Base-by-base conservation (phyloP, 1,140 invertebrate species). In the Drosophila ercepeae region DNA sequence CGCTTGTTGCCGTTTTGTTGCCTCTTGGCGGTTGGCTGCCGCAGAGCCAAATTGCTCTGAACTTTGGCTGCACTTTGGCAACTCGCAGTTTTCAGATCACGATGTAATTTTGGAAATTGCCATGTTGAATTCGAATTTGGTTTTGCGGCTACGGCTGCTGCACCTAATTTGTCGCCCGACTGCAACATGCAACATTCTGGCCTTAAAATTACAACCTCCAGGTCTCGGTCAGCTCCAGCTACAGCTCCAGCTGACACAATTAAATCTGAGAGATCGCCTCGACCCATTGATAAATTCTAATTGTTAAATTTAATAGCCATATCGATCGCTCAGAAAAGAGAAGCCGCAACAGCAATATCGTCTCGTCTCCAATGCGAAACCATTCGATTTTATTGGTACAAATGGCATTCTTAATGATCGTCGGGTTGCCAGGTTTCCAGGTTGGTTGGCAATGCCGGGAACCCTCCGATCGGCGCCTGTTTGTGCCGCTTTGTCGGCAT, bases 71-170 rank as follows among this genome's bases (percentile, higher is more conserved):
- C 89, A 90, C 79, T 81, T 69, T 69, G 63, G 48, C 81, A 90
- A 90, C 90, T 89, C 88, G 79, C 79, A 82, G 79, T 89, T 74
- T 39, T 88, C 71, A 75, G 84, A 90, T 90, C 89, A 90, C 89
- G 89, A 90, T 90, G 89, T 90, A 90, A 90, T 90, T 90, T 90
- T 76, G 53, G 79, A 90, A 89, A 90, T 89, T 90, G 84, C 83
- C 83, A 82, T 89, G 82, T 88, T 88, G 77, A 42, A 75, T 83
- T 53, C 39, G 61, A 34, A 50, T 63, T 71, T 51, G 59, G 29
- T n/a, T 50, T 74, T 57, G 25, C 0, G 27, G 58, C 25, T 27
- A 6, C 29, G 18, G 49, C 52, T 50, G 53, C 49, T 83, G 63
- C 69, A 39, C 59, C 82, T 74, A 82, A 82, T 82, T 86, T 86